phyloP scores from a whole-genome alignment of 1,140 invertebrate species.

The Sinonovacula constricta region DNA sequence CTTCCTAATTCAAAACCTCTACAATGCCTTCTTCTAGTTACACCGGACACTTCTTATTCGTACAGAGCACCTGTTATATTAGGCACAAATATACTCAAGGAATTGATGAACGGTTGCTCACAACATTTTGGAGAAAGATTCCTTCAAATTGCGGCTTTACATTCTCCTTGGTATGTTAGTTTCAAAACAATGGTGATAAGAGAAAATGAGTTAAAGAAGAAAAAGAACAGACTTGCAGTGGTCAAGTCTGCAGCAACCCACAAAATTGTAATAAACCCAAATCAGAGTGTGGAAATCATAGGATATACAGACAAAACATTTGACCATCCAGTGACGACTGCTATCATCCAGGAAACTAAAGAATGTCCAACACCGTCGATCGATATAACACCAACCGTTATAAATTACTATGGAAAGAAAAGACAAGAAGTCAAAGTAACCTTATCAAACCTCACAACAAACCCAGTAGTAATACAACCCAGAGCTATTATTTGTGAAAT shows the following conservation, averaged over 20 bases:
- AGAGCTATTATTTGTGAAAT: constrained; percentile 16
- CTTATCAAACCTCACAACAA: constrained; percentile 7
- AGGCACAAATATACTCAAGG: background rate
- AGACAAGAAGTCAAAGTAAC: constrained; percentile 1
- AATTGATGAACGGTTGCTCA: background rate
- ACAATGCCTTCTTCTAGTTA: constrained; percentile 6
- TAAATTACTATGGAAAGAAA: background rate
- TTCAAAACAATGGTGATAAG: background rate
- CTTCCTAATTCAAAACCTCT: background rate
- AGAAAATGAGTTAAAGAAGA: background rate
- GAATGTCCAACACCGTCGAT: constrained; percentile 4
- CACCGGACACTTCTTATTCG: background rate
- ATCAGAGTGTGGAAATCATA: background rate
- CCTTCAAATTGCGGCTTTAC: background rate
- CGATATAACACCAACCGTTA: constrained; percentile 6
- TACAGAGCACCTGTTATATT: background rate
- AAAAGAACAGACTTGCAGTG: background rate
- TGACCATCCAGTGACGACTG: background rate
- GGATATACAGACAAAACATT: constrained; percentile 18
- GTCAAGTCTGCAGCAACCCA: background rate
- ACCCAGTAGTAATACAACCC: background rate
- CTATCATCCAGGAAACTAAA: constrained; percentile 11
- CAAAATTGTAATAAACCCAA: constrained; percentile 7
- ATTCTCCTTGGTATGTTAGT: background rate
- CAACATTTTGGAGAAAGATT: background rate